phyloP scores from a whole-genome alignment of 2,113 vertebrate genomes.

The Sphaerodactylus townsendi region DNA sequence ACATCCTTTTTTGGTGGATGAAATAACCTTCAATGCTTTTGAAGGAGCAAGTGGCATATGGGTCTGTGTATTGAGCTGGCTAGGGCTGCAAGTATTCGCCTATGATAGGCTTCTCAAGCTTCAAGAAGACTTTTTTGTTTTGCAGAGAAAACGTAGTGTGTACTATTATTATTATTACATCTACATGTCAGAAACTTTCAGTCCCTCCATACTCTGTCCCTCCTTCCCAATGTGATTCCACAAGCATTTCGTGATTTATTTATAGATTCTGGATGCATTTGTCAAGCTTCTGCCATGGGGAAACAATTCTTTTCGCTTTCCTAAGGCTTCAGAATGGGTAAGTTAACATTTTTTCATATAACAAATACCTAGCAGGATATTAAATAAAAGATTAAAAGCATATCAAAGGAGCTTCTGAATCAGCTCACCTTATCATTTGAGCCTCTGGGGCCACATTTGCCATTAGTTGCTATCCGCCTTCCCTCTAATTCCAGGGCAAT shows the following conservation, averaged over 20 bases:
- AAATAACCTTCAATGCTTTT: slow-evolving; percentile 31
- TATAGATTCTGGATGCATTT: slow-evolving; percentile 14
- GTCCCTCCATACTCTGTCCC: not conserved
- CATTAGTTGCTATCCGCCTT: not conserved
- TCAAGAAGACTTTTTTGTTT: not conserved
- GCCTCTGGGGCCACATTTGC: not conserved
- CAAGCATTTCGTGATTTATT: slow-evolving; percentile 43
- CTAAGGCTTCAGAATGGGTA: not conserved
- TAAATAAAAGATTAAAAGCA: slow-evolving; percentile 31
- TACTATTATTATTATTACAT: not conserved
- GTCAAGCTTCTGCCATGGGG: slow-evolving; percentile 38
- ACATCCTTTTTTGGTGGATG: not conserved
- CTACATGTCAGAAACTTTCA: slow-evolving; percentile 19
- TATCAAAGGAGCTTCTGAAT: slow-evolving; percentile 43
- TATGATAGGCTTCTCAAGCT: no score
- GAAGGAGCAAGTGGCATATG: not conserved
- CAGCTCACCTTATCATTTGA: not conserved
- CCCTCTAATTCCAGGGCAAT: not conserved
- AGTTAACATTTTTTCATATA: not conserved
- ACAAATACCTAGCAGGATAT: slow-evolving; percentile 37
- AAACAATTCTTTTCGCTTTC: slow-evolving; percentile 40
- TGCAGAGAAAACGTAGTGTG: not conserved
- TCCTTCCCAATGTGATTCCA: slow-evolving; percentile 20
- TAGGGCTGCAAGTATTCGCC: not conserved
- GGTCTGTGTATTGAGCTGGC: not conserved